Evolutionary conservation across 2,797 vertebrate genomes (phyloP).

Genomic region (Bradypus variegatus): DNA sequence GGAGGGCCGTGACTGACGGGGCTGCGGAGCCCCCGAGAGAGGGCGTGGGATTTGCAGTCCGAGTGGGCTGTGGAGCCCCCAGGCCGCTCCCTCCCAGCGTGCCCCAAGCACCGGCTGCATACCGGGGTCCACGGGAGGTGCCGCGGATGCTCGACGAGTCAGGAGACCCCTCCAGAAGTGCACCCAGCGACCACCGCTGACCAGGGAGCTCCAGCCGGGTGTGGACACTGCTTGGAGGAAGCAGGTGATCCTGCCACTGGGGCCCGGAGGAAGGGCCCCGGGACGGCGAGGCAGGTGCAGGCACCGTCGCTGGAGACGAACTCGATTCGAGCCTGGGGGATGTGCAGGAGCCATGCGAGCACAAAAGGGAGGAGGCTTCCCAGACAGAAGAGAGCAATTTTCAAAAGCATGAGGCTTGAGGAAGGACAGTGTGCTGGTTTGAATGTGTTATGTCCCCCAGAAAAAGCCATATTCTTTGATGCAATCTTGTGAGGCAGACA

Average conservation of each 20-base stretch:
- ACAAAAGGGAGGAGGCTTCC: rapidly evolving
- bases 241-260: background rate
- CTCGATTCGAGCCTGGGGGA: background rate
- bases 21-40: rapidly evolving
- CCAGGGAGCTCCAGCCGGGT: rapidly evolving
- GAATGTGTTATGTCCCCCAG: no score
- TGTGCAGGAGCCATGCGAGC: rapidly evolving
- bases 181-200: background rate
- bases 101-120: background rate
- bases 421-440: no score
- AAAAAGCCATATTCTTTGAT: no score
- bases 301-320: rapidly evolving
- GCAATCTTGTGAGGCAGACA: no score
- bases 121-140: rapidly evolving
- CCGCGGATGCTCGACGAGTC: no score
- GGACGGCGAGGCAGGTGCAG: rapidly evolving
- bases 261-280: background rate
- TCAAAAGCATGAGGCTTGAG: rapidly evolving
- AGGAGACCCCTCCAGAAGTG: no score
- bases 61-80: background rate
- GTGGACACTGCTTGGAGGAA: rapidly evolving
- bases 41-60: rapidly evolving
- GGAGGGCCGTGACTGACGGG: background rate
- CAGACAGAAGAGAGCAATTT: background rate
- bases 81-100: background rate